phyloP scores from a whole-genome alignment of 35 echinoderm and acorn worm species.

The Hemicentrotus pulcherrimus region DNA sequence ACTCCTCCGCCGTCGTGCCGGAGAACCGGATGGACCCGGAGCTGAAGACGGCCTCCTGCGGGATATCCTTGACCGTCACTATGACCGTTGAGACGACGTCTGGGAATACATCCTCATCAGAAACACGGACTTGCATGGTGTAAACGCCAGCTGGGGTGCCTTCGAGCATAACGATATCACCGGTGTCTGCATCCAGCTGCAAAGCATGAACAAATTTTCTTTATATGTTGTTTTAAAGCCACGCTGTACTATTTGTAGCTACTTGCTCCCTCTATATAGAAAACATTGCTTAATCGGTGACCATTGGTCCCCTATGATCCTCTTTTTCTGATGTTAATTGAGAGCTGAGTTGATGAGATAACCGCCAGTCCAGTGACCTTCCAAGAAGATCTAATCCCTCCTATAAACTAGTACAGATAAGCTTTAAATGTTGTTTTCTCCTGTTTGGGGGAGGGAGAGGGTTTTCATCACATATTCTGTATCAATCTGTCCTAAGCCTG shows the following conservation, averaged over 20 bases:
- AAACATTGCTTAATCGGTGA: too few relatives aligned
- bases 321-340: too few relatives aligned
- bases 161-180: constrained; percentile 70
- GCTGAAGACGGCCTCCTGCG: constrained; percentile 84
- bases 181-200: constrained; percentile 74
- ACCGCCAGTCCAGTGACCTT: too few relatives aligned
- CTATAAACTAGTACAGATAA: too few relatives aligned
- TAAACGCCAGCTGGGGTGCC: constrained; percentile 74
- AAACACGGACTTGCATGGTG: constrained; percentile 61
- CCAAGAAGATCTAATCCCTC: too few relatives aligned
- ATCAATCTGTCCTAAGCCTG: neutral
- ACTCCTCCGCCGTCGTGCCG: constrained; percentile 71
- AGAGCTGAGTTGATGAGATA: too few relatives aligned
- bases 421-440: neutral
- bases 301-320: too few relatives aligned
- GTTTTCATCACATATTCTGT: neutral
- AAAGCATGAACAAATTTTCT: neutral
- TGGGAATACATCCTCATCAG: constrained; percentile 55
- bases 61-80: constrained; percentile 79
- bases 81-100: constrained; percentile 59
- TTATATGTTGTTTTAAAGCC: neutral
- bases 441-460: neutral
- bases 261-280: too few relatives aligned
- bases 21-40: constrained; percentile 85
- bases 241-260: too few relatives aligned